Base-by-base conservation (phyloP, 1,140 invertebrate genomes). In the Drosophila nigromelanica region DNA sequence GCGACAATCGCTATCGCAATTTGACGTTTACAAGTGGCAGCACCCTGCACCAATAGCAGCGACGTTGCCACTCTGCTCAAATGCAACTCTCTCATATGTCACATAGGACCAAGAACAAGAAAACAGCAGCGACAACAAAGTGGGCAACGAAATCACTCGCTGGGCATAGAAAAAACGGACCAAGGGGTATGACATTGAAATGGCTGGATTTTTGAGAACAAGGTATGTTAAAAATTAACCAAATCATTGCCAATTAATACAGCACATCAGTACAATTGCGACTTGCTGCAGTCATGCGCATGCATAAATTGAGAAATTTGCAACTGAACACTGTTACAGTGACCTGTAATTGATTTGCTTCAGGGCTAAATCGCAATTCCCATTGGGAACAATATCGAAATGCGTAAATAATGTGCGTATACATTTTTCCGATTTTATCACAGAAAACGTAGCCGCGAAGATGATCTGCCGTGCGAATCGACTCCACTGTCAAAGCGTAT, bases 371-470 rank as follows among this genome's bases (percentile, higher is more conserved):
- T 47, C 27, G 3, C 39, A 61, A 8, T 58, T 59, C 6, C 12
- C 5, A 42, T 42, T 52, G 14, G 2, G 21, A 48, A 10, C 27
- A 27, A 15, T 12, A 15, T 30, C 4, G 11, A 35, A 35, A 35
- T 35, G 33, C 33, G 33, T 35, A 35, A 35, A 35, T 35, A 8
- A 35, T 35, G 33, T 40, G 8, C 21, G 30, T 3, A 18, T 58
- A 33, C 21, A 30, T 50, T 42, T 66, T 33, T 14, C 24, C 3
- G 11, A 33, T 21, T 40, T 40, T 10, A 21, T 59, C 48, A 5
- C 24, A 91, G 90, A 72, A 91, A 91, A 78, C 83, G 91, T 21
- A 92, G 90, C 71, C 78, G 91, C 37, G 91, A 92, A 68, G 91
- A 91, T 43, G 90, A 91, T 54, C 62, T 79, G 24, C 68, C 66